Percentiles rank a stretch among this genome's conserved stretches.
Evolutionary conservation across 1,140 invertebrate genomes (phyloP).

Genomic region (Eupeodes corollae): DNA sequence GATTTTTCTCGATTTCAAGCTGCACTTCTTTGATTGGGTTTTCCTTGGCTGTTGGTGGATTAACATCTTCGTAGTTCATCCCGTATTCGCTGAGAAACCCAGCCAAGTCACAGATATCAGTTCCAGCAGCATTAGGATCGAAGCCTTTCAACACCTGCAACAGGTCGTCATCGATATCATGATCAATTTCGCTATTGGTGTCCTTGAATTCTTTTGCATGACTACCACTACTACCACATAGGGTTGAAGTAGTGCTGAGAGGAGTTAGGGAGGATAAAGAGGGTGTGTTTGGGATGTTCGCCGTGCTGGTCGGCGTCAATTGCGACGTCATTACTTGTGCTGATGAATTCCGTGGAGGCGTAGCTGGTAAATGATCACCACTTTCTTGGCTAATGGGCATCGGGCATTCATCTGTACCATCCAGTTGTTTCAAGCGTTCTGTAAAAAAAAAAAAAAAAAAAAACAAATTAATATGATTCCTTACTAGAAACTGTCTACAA

Average conservation of each 20-base stretch:
- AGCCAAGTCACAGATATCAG: conserved; percentile 28
- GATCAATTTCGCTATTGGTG: conserved; percentile 20
- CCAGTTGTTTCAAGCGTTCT: conserved; percentile 32
- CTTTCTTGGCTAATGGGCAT: conserved; percentile 1
- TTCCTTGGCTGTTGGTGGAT: conserved; percentile 4
- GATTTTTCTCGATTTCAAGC: conserved; percentile 35
- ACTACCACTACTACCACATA: conserved; percentile 2
- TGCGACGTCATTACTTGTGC: conserved; percentile 3
- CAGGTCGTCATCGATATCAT: conserved; percentile 33
- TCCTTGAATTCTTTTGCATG: conserved; percentile 8
- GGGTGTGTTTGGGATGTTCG: not conserved
- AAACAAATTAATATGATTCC: conserved; percentile 1
- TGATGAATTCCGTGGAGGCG: conserved; percentile 12
- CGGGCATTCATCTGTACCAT: conserved; percentile 15
- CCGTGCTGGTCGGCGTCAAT: not conserved
- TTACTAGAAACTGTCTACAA: not conserved
- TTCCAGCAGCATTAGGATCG: conserved; percentile 16
- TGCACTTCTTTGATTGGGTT: conserved; percentile 15
- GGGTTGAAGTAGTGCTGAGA: conserved; percentile 7
- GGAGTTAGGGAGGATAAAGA: not conserved
- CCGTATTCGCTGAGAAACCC: conserved; percentile 24
- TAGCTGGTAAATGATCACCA: not conserved
- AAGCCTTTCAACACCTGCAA: conserved; percentile 33
- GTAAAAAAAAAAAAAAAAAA: conserved; percentile 4
- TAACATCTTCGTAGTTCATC: conserved; percentile 17